Evolutionary conservation across 2,113 vertebrate genomes (phyloP), one percentile per base, ranked within the genome.

Genomic region (Thunnus thynnus): DNA sequence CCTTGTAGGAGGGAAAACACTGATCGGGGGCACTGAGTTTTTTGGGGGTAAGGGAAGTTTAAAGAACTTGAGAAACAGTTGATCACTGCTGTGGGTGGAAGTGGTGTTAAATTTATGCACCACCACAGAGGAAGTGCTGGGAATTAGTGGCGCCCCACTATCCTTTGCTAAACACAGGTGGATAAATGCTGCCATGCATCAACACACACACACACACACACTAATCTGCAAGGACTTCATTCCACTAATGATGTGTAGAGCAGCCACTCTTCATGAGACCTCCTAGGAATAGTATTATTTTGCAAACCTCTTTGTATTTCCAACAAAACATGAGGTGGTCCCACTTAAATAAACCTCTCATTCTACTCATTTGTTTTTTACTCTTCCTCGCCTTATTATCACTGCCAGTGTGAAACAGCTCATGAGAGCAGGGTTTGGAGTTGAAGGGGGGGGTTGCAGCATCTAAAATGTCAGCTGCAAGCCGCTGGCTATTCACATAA

Each of bases 321-420:
- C 62, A 78, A 88, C 86, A 91, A 88, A 88, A 89, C 83, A 84
- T 85, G 84, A 63, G 72, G 84, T 82, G 83, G 86, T 86, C 77
- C 75, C 76, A 82, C 69, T 91, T 84, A 85, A 86, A 84, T 66
- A 79, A 87, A 69, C 62, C 46, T 70, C 78, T 77, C 14, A 10
- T 66, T 81, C 54, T 52, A 54, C 60, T 86, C 77, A 27, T 85
- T 89, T 86, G 61, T 74, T 82, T 69, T 83, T 80, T 30, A 51
- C 67, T 70, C 27, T 69, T 76, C 75, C 74, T 75, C 44, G 50
- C 68, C 73, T 86, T 80, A 82, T 88, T 86, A 85, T 84, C 75
- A 20, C 79, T 83, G 22, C 85, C 85, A 91, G 62, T 67, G 52
- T 46, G 76, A 72, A 80, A 60, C 41, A 4, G 69, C 32, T 71